phyloP scores from a whole-genome alignment of 1,140 invertebrate genomes.

The Drosophila pseudoobscura region DNA sequence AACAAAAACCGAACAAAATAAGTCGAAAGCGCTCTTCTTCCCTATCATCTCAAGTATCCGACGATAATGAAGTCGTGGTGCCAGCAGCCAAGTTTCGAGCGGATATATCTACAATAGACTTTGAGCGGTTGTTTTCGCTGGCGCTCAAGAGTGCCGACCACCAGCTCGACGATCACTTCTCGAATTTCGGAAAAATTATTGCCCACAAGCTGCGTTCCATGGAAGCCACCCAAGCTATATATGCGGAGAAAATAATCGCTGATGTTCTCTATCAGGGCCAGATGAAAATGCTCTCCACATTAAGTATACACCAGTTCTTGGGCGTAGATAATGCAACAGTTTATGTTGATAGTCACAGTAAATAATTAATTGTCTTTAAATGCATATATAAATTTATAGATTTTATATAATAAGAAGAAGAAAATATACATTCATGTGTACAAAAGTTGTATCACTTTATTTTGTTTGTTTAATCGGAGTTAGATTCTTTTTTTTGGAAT shows the following conservation, averaged over 20 bases:
- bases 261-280: conserved; percentile 84
- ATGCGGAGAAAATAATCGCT: conserved; percentile 83
- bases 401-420: conserved; percentile 62
- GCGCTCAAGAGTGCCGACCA: conserved; percentile 70
- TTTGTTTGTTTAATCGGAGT: too few species aligned
- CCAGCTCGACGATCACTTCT: conserved; percentile 77
- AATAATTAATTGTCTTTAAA: conserved; percentile 53
- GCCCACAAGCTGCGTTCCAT: conserved; percentile 83
- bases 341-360: conserved; percentile 69
- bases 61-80: conserved; percentile 56
- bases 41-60: conserved; percentile 67
- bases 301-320: conserved; percentile 73
- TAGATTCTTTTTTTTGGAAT: too few species aligned
- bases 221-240: conserved; percentile 79
- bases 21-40: conserved; percentile 70
- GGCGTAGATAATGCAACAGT: conserved; percentile 72
- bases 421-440: conserved; percentile 55
- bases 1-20: conserved; percentile 25
- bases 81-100: conserved; percentile 57
- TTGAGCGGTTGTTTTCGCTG: conserved; percentile 69
- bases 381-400: conserved; percentile 32
- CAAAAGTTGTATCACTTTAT: conserved; percentile 6
- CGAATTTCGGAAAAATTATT: conserved; percentile 83
- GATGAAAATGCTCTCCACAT: conserved; percentile 80
- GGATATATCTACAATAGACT: conserved; percentile 66